Evolutionary conservation across 1,140 invertebrate species (phyloP), one percentile per base, ranked within the genome.

Genomic region (Lanistes nyassanus): DNA sequence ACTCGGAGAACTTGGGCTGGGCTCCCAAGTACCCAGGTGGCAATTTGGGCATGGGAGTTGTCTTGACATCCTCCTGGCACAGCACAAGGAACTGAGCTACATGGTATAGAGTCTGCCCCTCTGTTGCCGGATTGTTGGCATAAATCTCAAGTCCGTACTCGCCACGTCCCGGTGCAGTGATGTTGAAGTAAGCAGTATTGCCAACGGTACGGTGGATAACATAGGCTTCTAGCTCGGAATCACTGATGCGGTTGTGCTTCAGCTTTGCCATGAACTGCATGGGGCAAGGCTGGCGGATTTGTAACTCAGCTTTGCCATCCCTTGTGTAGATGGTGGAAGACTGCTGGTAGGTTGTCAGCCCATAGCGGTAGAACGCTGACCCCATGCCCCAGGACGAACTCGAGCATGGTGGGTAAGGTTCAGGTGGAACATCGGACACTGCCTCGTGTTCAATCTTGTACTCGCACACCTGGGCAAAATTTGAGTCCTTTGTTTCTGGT

Each of bases 101-200:
- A 79, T 89, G 87, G 77, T 84, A 88, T 13, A 89, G 78, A 0
- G 87, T 89, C 55, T 83, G 85, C 4, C 87, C 87, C 74, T 90
- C 88, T 13, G 76, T 82, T 13, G 81, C 81, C 21, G 88, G 88
- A 76, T 90, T 87, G 76, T 90, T 90, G 60, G 85, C 87, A 77
- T 89, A 90, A 64, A 90, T 86, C 81, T 90, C 89, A 23, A 89
- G 82, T 39, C 88, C 88, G 77, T 85, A 90, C 76, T 90, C 89
- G 29, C 89, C 89, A 34, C 83, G 66, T 13, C 77, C 74, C 9
- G 88, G 88, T 26, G 87, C 82, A 13, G 85, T 87, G 69, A 89
- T 79, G 55, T 84, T 88, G 80, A 90, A 88, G 67, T 88, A 84
- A n/a, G 85, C 88, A 13, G 85, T 85, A 58, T 87, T 85, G 34